These are phyloP conservation scores for Cryptocephalus primarius DNA, from an alignment of 2,888 invertebrate genomes.

Conservation along the genomic window DNA sequence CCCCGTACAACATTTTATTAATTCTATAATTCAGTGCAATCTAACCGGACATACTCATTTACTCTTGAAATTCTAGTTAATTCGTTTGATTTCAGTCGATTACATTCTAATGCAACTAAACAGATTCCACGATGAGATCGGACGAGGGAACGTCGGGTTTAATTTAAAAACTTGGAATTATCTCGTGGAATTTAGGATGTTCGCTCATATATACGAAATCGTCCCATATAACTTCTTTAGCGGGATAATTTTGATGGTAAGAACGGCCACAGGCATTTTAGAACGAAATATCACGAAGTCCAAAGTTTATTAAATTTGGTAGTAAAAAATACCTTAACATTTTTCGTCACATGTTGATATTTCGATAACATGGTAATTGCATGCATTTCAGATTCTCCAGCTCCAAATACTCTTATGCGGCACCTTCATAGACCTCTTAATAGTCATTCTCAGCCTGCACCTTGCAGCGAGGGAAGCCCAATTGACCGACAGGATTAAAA, in stretches of 20 bases:
- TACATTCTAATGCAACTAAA: slow-evolving; percentile 6
- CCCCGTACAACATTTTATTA: too few species aligned
- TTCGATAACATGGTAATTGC: too few species aligned
- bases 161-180: slow-evolving; percentile 4
- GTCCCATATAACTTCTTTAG: slow-evolving; percentile 6
- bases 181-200: slow-evolving; percentile 4
- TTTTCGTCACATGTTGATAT: too few species aligned
- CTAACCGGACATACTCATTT: background rate
- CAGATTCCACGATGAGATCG: background rate
- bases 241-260: slow-evolving; percentile 8
- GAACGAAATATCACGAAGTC: too few species aligned
- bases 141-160: background rate
- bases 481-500: slow-evolving; percentile 13
- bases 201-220: slow-evolving; percentile 2
- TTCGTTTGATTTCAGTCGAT: slow-evolving; percentile 7
- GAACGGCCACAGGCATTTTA: background rate
- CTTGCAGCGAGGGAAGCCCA: slow-evolving; percentile 25
- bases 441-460: slow-evolving; percentile 27
- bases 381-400: slow-evolving; percentile 5
- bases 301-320: too few species aligned
- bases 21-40: too few species aligned
- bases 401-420: slow-evolving; percentile 17
- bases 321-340: too few species aligned
- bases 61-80: background rate
- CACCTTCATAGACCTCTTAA: slow-evolving; percentile 27